A percentile compares a stretch with the other conserved stretches of the same genome.
These are phyloP conservation scores for Oreohelix idahoensis DNA, from an alignment of 1,140 invertebrate genomes.

Conservation along the genomic window DNA sequence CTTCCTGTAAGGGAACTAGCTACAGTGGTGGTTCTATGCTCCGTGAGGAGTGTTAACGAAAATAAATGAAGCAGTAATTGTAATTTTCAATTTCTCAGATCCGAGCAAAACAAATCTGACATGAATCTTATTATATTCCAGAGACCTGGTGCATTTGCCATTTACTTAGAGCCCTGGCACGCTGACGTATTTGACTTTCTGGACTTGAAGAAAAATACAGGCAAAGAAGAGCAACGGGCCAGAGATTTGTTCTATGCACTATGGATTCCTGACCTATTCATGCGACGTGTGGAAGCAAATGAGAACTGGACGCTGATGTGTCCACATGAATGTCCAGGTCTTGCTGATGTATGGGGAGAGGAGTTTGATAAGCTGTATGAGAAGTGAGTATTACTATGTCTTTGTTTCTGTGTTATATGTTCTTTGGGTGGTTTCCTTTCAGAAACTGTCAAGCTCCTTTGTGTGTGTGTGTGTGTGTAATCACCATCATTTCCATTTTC, in stretches of 20 bases:
- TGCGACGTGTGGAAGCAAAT: conserved; percentile 93
- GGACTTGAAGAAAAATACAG: conserved; percentile 91
- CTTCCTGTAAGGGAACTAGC: no score
- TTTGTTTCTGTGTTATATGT: no score
- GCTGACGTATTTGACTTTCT: conserved; percentile 97
- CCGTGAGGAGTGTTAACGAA: no score
- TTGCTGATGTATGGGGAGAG: conserved; percentile 93
- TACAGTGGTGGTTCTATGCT: no score
- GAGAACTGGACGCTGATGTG: conserved; percentile 97
- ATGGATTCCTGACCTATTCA: conserved; percentile 99
- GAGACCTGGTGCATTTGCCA: conserved; percentile 98
- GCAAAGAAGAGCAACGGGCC: conserved; percentile 76
- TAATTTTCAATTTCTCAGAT: no score
- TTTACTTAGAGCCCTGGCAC: conserved; percentile 99
- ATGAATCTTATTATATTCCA: no score
- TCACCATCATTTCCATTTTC: no score
- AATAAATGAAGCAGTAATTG: no score
- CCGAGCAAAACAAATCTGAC: no score
- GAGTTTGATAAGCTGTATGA: conserved; percentile 93
- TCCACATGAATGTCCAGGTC: conserved; percentile 91
- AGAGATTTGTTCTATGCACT: conserved; percentile 97
- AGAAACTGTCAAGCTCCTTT: no score
- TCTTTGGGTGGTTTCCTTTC: no score
- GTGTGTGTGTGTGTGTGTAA: no score
- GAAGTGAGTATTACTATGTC: conserved; percentile 74